Evolutionary conservation across 2,113 vertebrate species (phyloP), one percentile per base, ranked within the genome.

Genomic region (Ceuthmochares aereus): DNA sequence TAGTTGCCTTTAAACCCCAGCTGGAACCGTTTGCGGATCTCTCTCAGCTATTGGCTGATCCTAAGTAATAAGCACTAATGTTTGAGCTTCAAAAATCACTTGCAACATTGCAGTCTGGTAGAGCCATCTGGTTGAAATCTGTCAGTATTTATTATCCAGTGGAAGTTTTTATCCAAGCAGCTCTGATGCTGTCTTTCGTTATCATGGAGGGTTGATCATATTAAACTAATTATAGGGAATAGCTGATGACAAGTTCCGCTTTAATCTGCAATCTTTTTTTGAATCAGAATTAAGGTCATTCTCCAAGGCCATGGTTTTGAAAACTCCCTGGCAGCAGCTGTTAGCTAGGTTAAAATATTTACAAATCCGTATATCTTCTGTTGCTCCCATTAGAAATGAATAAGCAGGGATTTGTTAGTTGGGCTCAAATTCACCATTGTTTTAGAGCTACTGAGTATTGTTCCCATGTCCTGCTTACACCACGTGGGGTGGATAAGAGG

Each of bases 111-210:
- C 82, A 90, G 95, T 77, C 78, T 87, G 75, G 58, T 82, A 76
- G 84, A 96, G 87, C 96, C 96, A 97, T 97, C 96, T 96, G 95
- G 90, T 66, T 95, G 87, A 97, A 96, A 93, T 91, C 94, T 95
- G 94, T 94, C 93, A 86, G 62, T 88, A 96, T 96, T 96, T 96
- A 92, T 97, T 96, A 95, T 93, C 94, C 93, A 89, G 86, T 96
- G 91, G 89, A 96, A 94, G 77, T 69, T 95, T 92, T 74, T 92
- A 76, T 79, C 70, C 92, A 89, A 59, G 27, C 47, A 84, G 82
- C 82, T 92, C 56, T 81, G 94, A 97, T 90, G 93, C 80, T 88
- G 88, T 82, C 92, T 96, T 96, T 90, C 27, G 23, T 96, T 95
- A 95, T 94, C 94, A 89, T 10, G 80, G 95, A 92, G 91, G 96